A percentile compares a stretch with the other conserved stretches of the same genome.
These are phyloP conservation scores for Dicrurus megarhynchus DNA, from an alignment of 2,113 vertebrate species.

Conservation along the genomic window DNA sequence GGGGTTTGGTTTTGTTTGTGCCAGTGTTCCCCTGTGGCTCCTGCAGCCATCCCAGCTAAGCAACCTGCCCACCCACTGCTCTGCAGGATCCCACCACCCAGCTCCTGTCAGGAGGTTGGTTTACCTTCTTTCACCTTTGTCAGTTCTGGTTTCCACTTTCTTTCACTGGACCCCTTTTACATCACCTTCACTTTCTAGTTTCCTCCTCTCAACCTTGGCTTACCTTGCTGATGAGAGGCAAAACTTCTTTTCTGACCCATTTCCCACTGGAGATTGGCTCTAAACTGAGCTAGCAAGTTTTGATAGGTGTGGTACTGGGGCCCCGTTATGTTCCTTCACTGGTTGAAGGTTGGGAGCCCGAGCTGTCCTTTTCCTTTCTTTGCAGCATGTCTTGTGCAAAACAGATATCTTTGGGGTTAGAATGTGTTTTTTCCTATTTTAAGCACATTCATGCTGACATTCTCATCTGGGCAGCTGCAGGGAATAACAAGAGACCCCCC, in stretches of 20 bases:
- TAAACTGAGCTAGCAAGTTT: neutral
- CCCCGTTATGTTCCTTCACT: neutral
- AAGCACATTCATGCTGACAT: neutral
- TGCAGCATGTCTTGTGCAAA: neutral
- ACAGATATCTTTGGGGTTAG: neutral
- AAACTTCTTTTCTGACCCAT: neutral
- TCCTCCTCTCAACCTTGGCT: neutral
- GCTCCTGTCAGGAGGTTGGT: neutral
- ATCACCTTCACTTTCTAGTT: neutral
- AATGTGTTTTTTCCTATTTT: neutral
- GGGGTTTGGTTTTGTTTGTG: neutral
- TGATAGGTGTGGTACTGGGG: neutral
- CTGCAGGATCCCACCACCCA: neutral
- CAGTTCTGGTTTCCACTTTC: neutral
- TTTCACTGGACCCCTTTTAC: neutral
- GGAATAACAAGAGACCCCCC: neutral
- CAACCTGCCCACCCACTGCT: neutral
- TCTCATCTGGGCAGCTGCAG: neutral
- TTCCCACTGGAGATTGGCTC: neutral
- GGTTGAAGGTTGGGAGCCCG: accelerated
- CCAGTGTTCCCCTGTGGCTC: accelerated
- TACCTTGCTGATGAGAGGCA: neutral
- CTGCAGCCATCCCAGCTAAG: accelerated
- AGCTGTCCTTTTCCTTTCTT: neutral
- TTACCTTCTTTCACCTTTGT: neutral